A percentile compares a stretch with the other conserved stretches of the same genome.
These are phyloP conservation scores for Ctenopoma kingsleyae DNA, from an alignment of 2,797 vertebrate species.

Conservation along the genomic window DNA sequence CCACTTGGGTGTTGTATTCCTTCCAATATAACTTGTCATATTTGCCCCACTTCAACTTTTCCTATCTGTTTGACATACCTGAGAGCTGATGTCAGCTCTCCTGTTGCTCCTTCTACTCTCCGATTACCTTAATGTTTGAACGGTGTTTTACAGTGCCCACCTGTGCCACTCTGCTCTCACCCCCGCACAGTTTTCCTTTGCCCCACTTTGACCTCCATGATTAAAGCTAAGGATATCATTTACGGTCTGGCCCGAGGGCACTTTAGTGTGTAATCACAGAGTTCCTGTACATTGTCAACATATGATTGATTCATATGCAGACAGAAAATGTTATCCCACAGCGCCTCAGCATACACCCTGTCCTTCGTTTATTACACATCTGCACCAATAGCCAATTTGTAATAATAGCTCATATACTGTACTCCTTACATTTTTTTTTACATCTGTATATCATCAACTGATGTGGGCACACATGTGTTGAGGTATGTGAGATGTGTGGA, in stretches of 20 bases:
- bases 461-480: constrained; percentile 37
- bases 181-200: constrained; percentile 33
- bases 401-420: constrained; percentile 48
- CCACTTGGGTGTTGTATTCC: constrained; percentile 33
- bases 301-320: constrained; percentile 51
- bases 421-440: constrained; percentile 30
- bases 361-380: constrained; percentile 65
- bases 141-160: constrained; percentile 51
- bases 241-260: constrained; percentile 61
- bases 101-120: constrained; percentile 26
- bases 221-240: constrained; percentile 65
- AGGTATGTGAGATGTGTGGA: constrained; percentile 42
- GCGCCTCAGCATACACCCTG: constrained; percentile 28
- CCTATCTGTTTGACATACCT: constrained; percentile 42
- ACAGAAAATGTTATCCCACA: constrained; percentile 47
- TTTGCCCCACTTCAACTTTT: constrained; percentile 18
- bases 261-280: constrained; percentile 67
- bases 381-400: constrained; percentile 49
- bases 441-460: constrained; percentile 60
- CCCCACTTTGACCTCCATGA: constrained; percentile 62
- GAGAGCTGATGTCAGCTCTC: constrained; percentile 53
- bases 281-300: constrained; percentile 69
- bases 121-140: constrained; percentile 67
- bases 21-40: constrained; percentile 36
- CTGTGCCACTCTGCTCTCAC: constrained; percentile 47